Percentiles rank a stretch among this genome's conserved stretches.
phyloP scores from a whole-genome alignment of 53 echinoderm and acorn worm genomes.

The Mesocentrotus franciscanus region DNA sequence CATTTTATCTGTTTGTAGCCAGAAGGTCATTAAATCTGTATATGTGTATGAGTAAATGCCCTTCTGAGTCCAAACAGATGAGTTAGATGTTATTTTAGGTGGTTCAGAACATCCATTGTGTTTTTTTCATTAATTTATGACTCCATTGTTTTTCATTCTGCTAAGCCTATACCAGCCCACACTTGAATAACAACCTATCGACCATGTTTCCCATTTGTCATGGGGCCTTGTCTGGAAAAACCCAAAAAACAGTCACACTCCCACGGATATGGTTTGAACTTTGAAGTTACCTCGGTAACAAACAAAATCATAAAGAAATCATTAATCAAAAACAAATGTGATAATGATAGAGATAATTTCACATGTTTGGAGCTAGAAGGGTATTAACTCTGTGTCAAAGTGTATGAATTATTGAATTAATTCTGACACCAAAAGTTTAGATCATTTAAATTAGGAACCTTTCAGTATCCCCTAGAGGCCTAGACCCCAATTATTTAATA shows the following conservation, averaged over 20 bases:
- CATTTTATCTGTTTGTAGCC: neutral
- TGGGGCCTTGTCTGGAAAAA: neutral
- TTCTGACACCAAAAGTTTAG: too few relatives aligned
- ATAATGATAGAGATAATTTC: neutral
- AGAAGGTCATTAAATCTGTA: too few relatives aligned
- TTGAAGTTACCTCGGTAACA: neutral
- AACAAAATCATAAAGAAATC: neutral
- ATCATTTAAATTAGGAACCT: too few relatives aligned
- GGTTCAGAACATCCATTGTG: neutral
- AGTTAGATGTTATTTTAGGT: neutral
- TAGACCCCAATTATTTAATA: too few relatives aligned
- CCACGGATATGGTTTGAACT: neutral
- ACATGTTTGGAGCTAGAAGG: neutral
- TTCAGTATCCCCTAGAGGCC: too few relatives aligned
- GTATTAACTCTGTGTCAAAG: neutral
- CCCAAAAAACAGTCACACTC: neutral
- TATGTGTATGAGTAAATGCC: too few relatives aligned
- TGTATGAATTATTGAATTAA: too few relatives aligned
- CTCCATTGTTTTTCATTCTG: neutral
- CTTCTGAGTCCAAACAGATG: too few relatives aligned
- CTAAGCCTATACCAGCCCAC: neutral
- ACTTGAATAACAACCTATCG: neutral
- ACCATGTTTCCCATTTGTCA: neutral
- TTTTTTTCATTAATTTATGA: neutral
- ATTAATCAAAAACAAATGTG: neutral